phyloP scores from a whole-genome alignment of 2,888 invertebrate species.

The Trypoxylon attenuatum region DNA sequence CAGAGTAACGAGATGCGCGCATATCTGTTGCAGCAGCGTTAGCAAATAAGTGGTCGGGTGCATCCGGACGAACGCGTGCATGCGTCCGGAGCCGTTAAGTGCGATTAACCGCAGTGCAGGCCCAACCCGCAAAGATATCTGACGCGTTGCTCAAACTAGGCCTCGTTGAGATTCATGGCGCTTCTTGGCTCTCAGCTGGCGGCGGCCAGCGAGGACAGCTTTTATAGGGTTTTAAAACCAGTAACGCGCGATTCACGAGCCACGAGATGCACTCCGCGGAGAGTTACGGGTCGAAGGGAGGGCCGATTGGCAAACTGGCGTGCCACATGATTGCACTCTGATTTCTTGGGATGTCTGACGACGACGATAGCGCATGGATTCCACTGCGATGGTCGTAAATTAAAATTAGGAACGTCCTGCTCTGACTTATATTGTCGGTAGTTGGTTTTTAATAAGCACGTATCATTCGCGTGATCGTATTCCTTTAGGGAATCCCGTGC shows the following conservation, averaged over 20 bases:
- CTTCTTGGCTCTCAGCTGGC: conserved; percentile 23
- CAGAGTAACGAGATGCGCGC: too few species aligned
- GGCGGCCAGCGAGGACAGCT: conserved; percentile 15
- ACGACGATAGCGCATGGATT: neutral
- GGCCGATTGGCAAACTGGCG: conserved; percentile 1
- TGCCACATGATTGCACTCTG: neutral
- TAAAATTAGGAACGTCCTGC: neutral
- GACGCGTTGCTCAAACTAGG: conserved; percentile 33
- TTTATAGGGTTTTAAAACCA: conserved; percentile 45
- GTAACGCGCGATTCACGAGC: conserved; percentile 18
- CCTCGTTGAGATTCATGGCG: conserved; percentile 36
- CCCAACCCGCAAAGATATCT: conserved; percentile 25
- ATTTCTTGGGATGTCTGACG: neutral
- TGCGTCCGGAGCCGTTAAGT: conserved; percentile 38
- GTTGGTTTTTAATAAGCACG: too few species aligned
- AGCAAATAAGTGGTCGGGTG: too few species aligned
- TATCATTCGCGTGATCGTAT: too few species aligned
- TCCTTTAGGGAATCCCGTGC: too few species aligned
- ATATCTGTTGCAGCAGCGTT: too few species aligned
- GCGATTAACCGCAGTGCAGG: conserved; percentile 36
- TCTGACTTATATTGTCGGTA: neutral
- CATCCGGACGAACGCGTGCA: neutral
- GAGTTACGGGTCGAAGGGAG: conserved; percentile 12
- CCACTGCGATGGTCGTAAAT: neutral
- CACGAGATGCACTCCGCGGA: neutral